Base-by-base conservation (phyloP, 1,140 invertebrate species). In the Triops cancriformis region DNA sequence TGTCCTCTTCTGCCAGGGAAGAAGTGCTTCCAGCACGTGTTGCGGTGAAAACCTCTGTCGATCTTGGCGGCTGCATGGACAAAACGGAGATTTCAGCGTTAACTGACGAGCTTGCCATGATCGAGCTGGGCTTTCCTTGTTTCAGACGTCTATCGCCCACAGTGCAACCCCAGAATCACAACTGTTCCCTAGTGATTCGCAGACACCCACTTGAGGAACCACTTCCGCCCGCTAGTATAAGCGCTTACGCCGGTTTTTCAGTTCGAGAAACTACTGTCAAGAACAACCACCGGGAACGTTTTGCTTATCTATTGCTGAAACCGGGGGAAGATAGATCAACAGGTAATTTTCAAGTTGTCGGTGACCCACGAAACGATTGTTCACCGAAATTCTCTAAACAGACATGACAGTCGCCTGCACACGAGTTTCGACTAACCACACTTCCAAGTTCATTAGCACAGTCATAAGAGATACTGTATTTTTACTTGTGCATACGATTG, bases 1-100 rank as follows among this genome's bases (percentile, higher is more conserved):
- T 64, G 51, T 64, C 51, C 18, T 64, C 51, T 64, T 64, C 51
- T 64, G n/a, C 51, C 51, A 64, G 10, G 51, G 51, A 64, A 64
- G 51, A 2, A 64, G 51, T 23, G 18, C 23, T 14, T 14, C 2
- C 2, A 37, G 51, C 51, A 64, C 51, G 51, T 64, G 51, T 64
- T 2, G 14, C 18, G 51, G 51, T 23, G 6, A 64, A 64, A 10
- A 64, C 51, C 10, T 64, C 51, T 10, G n/a, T 5, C 51, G 23
- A 64, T 23, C 10, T n/a, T 64, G 51, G n/a, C 9, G 51, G 23
- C 14, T 23, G 18, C 51, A 23, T 64, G 6, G 51, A 23, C 23
- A 14, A 23, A 64, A 6, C 14, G 23, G 6, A 2, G 51, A n/a
- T 10, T 64, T 23, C 51, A 23, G 51, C 10, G 51, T 64, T 64